Base-by-base conservation (phyloP, 2,797 vertebrate genomes). In the Lacerta agilis region DNA sequence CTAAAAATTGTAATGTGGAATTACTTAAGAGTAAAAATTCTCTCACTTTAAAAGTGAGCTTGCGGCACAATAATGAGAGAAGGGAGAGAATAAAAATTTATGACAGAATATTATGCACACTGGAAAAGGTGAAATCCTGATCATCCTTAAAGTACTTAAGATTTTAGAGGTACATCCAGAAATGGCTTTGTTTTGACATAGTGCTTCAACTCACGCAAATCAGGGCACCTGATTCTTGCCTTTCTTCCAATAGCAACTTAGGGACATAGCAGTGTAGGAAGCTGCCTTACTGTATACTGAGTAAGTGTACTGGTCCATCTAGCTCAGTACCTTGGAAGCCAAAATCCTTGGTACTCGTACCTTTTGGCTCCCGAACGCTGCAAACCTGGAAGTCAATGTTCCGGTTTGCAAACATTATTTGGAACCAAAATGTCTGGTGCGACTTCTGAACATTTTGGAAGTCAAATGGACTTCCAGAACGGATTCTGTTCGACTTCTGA, bases 71-170 rank as follows among this genome's bases (percentile, higher is more conserved):
- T 23, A 10, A 11, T 25, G 23, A 38, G 13, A 49, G 64, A 77
- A 83, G 27, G 18, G 5, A 67, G 33, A 23, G 58, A 36, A 76
- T 66, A 82, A 75, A 33, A 81, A 75, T 25, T 20, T 76, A 41
- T 41, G 18, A 10, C 77, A 8, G 23, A 15, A 3, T 43, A 1
- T 69, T 90, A 29, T 49, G 0, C 79, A 49, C 49, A 4, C 49
- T 92, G 61, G 8, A 25, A 87, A 79, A 88, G 43, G 4, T 91
- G 41, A 82, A 38, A 88, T 67, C 9, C 2, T 27, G 41, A 79
- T 20, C 1, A n/a, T 61, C 15, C 8, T 83, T 3, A 69, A 88
- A 3, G 18, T 18, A 71, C 18, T 20, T 82, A 84, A 83, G 11
- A 36, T 43, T 85, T 80, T 45, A 36, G 7, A 49, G 29, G 36